Evolutionary conservation across 2,113 vertebrate genomes (phyloP).

Genomic region (Festucalex cinctus): DNA sequence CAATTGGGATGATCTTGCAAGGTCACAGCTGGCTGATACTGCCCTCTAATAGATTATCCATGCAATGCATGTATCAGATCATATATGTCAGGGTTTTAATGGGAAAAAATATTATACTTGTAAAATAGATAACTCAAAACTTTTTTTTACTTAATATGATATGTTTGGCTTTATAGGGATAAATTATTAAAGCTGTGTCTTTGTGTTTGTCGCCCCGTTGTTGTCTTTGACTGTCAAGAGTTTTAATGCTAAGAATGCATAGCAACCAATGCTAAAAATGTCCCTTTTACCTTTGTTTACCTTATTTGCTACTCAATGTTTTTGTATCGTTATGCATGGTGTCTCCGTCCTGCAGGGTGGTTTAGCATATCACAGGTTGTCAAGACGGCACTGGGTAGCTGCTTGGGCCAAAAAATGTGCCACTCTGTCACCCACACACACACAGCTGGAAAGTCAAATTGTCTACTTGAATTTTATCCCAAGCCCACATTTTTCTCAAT

Average conservation of each 20-base stretch:
- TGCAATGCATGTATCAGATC: no score
- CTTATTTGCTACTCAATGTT: not conserved
- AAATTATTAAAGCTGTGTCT: no score
- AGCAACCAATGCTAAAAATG: not conserved
- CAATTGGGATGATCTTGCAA: no score
- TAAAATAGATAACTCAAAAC: no score
- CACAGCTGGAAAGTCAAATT: constrained; percentile 40
- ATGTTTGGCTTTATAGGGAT: no score
- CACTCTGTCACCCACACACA: constrained; percentile 48
- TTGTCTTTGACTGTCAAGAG: not conserved
- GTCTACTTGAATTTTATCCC: constrained; percentile 47
- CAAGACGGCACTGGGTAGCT: constrained; percentile 47
- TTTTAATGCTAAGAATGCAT: not conserved
- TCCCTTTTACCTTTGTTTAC: not conserved
- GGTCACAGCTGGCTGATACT: no score
- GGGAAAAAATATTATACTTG: no score
- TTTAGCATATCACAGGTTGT: constrained; percentile 43
- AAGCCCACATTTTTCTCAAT: constrained; percentile 50
- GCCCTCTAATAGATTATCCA: no score
- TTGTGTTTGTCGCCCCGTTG: no score
- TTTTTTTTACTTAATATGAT: no score
- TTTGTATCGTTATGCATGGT: constrained; percentile 29
- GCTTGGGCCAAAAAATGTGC: constrained; percentile 44
- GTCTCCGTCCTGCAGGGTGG: constrained; percentile 37
- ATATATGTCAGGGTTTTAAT: no score